Evolutionary conservation across 2,797 vertebrate genomes (phyloP).

Genomic region (Sebastes paucispinis): DNA sequence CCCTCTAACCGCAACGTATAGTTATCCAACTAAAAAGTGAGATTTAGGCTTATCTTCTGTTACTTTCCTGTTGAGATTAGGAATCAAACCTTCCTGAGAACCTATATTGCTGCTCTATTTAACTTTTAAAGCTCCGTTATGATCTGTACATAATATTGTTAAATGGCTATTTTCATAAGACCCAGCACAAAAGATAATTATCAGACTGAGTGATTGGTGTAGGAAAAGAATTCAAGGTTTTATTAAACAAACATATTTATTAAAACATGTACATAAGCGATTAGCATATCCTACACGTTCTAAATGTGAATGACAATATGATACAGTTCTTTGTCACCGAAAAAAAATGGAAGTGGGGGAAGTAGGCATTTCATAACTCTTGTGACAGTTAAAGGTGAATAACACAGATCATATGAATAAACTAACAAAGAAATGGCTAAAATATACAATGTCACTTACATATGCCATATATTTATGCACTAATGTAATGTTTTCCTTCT

Average conservation of each 20-base stretch:
- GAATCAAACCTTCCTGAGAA: not conserved
- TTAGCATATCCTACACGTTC: conserved; percentile 64
- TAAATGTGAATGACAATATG: conserved; percentile 64
- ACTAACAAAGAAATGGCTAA: conserved; percentile 62
- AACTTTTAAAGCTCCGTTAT: not conserved
- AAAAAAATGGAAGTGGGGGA: conserved; percentile 31
- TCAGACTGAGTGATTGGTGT: not conserved
- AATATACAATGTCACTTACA: conserved; percentile 68
- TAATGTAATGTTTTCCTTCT: conserved; percentile 25
- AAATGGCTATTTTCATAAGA: not conserved
- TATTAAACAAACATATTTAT: conserved; percentile 72
- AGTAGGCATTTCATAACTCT: conserved; percentile 32
- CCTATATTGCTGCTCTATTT: not conserved
- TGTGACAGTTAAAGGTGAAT: conserved; percentile 51
- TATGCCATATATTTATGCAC: conserved; percentile 46
- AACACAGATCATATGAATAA: conserved; percentile 55
- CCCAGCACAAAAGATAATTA: not conserved
- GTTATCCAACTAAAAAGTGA: not conserved
- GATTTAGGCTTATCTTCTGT: not conserved
- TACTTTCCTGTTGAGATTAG: not conserved
- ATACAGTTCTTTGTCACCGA: conserved; percentile 53
- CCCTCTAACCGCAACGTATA: not conserved
- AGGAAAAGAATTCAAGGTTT: conserved; percentile 13
- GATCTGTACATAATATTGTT: not conserved
- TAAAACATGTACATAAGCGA: conserved; percentile 71